Evolutionary conservation across 2,888 invertebrate genomes (phyloP).

Genomic region (Ornithoptera priamus): DNA sequence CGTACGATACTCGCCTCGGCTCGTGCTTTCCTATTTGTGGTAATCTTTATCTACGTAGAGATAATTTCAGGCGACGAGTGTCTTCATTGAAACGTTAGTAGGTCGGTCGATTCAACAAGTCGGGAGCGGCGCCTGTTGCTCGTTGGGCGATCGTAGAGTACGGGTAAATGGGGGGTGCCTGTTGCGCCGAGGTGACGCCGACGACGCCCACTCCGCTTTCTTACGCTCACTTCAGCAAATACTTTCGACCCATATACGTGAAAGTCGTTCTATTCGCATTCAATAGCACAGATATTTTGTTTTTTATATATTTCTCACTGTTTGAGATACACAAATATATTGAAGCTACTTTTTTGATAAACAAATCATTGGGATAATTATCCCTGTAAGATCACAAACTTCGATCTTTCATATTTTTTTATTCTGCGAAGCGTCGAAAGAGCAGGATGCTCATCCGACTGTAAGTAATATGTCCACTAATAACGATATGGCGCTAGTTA

Average conservation of each 20-base stretch:
- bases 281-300: constrained; percentile 11
- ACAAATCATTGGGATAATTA: not conserved
- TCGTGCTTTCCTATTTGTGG: constrained; percentile 26
- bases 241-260: constrained; percentile 63
- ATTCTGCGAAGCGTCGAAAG: no score
- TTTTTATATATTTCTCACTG: not conserved
- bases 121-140: constrained; percentile 74
- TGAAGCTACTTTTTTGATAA: not conserved
- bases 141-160: constrained; percentile 42
- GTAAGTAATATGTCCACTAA: no score
- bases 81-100: constrained; percentile 71
- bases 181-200: constrained; percentile 77
- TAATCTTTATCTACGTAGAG: constrained; percentile 31
- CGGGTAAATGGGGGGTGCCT: constrained; percentile 59
- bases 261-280: constrained; percentile 16
- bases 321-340: no score
- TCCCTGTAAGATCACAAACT: no score
- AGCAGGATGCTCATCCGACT: no score
- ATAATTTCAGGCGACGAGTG: constrained; percentile 50
- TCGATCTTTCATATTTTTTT: no score
- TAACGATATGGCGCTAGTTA: no score
- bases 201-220: constrained; percentile 56
- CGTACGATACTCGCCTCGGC: constrained; percentile 21
- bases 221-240: constrained; percentile 58
- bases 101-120: constrained; percentile 80